Conservation (phyloP, 2,113 vertebrate species). For the Galeopterus variegatus region DNA sequence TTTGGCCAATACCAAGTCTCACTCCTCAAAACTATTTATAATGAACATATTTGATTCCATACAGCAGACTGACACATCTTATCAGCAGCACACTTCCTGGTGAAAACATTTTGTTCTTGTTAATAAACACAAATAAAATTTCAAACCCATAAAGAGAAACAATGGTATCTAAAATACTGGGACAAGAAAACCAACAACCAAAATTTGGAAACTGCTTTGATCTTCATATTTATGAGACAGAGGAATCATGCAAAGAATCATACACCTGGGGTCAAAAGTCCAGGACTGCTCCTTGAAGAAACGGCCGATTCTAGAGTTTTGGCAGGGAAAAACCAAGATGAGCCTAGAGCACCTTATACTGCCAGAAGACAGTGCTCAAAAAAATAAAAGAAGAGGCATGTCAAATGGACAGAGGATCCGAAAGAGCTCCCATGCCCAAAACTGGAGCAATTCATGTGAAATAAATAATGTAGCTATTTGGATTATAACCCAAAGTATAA, state of each 20-base stretch:
- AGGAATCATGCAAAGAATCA: background rate
- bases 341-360: background rate
- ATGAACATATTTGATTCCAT: background rate
- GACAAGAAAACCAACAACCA: background rate
- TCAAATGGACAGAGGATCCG: background rate
- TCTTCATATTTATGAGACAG: background rate
- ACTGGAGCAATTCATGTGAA: background rate
- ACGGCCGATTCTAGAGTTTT: background rate
- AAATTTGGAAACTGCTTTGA: background rate
- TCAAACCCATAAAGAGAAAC: background rate
- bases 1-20: background rate
- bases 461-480: background rate
- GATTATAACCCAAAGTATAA: background rate
- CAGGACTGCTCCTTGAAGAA: background rate
- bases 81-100: background rate
- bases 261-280: background rate
- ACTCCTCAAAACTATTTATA: background rate
- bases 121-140: constrained; percentile 23
- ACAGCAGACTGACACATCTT: background rate
- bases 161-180: background rate
- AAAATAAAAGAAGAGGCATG: background rate
- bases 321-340: background rate
- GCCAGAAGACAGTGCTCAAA: background rate
- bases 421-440: background rate
- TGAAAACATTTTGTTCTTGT: constrained; percentile 12